Conservation (phyloP, 2,113 vertebrate genomes). For the Scopus umbretta region DNA sequence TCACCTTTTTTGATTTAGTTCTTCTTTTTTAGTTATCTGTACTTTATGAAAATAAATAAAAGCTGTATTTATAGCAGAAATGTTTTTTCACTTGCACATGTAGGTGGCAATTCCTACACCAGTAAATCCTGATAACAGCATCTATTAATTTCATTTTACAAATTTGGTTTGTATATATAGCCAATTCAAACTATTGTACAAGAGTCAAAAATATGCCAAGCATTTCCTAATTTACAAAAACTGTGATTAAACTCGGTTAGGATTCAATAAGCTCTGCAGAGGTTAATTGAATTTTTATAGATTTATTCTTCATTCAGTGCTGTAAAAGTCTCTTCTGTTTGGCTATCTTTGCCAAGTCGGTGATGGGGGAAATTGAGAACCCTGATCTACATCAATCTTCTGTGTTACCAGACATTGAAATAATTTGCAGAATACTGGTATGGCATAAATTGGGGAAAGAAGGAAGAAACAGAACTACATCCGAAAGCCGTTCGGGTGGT, state of each 20-base stretch:
- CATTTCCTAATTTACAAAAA: constrained; percentile 56
- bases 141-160: neutral
- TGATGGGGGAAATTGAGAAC: constrained; percentile 57
- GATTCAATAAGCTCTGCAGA: constrained; percentile 55
- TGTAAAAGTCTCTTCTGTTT: constrained; percentile 50
- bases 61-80: neutral
- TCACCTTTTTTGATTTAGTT: neutral
- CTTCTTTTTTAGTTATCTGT: neutral
- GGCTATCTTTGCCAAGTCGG: constrained; percentile 27
- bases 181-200: neutral
- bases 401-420: constrained; percentile 2
- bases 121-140: neutral
- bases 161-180: neutral
- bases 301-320: constrained; percentile 60
- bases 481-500: neutral
- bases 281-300: constrained; percentile 75
- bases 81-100: neutral
- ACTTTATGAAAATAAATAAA: neutral
- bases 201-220: constrained; percentile 37
- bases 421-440: neutral
- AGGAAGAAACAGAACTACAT: neutral
- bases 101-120: neutral
- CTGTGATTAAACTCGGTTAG: constrained; percentile 56
- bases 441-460: neutral
- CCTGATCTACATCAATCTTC: constrained; percentile 34